These are phyloP conservation scores for Pollicipes pollicipes DNA, from an alignment of 1,140 invertebrate genomes.

Conservation along the genomic window DNA sequence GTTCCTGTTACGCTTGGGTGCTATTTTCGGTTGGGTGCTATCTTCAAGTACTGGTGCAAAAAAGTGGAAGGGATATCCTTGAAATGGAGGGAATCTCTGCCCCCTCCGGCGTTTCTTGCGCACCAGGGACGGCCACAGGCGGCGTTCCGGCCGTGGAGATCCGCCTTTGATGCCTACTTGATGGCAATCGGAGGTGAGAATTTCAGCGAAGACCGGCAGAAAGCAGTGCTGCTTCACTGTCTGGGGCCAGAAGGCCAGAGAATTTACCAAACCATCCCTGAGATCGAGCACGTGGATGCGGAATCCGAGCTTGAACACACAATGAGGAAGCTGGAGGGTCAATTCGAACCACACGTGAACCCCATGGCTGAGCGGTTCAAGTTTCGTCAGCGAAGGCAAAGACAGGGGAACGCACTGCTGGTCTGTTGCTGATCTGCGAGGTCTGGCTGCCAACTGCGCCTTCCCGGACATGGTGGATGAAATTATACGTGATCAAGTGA, in stretches of 20 bases:
- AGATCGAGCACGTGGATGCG: background rate
- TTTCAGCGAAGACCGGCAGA: background rate
- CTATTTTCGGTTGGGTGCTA: background rate
- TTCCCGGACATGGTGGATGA: background rate
- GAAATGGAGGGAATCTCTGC: background rate
- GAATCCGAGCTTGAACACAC: background rate
- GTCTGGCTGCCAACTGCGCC: background rate
- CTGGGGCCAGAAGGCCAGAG: no score
- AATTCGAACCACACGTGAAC: background rate
- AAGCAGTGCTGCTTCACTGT: background rate
- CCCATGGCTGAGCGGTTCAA: background rate
- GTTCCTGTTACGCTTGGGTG: background rate
- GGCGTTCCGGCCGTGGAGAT: background rate
- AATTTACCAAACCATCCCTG: background rate
- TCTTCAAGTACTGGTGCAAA: background rate
- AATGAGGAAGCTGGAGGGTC: background rate
- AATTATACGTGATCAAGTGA: background rate
- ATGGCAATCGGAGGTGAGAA: background rate
- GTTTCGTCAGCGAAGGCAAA: background rate
- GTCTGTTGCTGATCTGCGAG: background rate
- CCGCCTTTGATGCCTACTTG: background rate
- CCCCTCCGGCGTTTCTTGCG: background rate
- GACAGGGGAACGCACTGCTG: background rate
- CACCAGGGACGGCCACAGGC: background rate
- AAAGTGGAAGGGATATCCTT: background rate